phyloP scores from a whole-genome alignment of 2,797 vertebrate species.

The Danio tinwini region DNA sequence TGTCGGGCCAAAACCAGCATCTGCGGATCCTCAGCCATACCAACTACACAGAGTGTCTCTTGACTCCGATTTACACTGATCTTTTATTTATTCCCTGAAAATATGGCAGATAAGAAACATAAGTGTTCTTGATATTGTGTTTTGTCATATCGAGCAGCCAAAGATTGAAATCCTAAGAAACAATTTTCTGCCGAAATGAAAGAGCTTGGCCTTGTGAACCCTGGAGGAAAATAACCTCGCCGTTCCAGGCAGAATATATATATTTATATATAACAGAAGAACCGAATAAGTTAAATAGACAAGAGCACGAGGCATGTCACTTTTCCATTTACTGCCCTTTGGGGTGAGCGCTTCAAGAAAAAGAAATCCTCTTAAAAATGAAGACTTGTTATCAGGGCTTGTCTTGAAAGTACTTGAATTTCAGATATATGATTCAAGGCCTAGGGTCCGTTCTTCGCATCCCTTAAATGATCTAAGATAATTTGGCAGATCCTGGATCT shows the following conservation, averaged over 20 bases:
- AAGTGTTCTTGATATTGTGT: constrained; percentile 99
- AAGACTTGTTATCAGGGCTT: constrained; percentile 72
- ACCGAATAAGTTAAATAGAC: constrained; percentile 94
- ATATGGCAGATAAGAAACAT: constrained; percentile 99
- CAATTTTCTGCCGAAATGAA: constrained; percentile 99
- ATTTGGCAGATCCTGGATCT: no score
- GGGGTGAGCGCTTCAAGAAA: constrained; percentile 76
- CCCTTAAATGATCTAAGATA: no score
- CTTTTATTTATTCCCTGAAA: constrained; percentile 99
- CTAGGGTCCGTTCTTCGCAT: no score
- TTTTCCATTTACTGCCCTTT: constrained; percentile 90
- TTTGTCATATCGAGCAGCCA: constrained; percentile 98
- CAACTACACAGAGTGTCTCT: constrained; percentile 80
- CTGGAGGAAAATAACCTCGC: constrained; percentile 92
- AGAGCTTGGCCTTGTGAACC: constrained; percentile 95
- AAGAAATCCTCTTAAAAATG: constrained; percentile 66
- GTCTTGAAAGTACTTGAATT: no score
- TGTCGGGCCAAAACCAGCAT: constrained; percentile 74
- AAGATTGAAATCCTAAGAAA: constrained; percentile 99
- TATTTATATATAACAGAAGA: constrained; percentile 86
- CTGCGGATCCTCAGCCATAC: constrained; percentile 78
- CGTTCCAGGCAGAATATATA: constrained; percentile 92
- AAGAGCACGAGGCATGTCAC: constrained; percentile 89
- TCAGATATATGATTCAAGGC: no score
- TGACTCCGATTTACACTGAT: constrained; percentile 97